Evolutionary conservation across 2,797 vertebrate species (phyloP).

Genomic region (Lepilemur septentrionalis): DNA sequence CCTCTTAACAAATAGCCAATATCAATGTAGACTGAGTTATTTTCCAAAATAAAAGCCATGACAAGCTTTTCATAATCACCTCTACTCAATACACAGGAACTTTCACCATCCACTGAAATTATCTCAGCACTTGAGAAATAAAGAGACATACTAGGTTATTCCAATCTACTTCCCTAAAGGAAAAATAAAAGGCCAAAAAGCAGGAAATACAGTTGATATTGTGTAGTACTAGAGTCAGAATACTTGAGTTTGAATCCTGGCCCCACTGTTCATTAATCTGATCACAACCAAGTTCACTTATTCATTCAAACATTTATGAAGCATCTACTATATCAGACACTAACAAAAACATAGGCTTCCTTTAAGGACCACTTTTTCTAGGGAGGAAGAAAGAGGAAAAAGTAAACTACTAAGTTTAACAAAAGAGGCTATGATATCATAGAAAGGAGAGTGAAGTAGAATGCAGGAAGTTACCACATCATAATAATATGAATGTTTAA

Average conservation of each 20-base stretch:
- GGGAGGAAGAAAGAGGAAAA: not conserved
- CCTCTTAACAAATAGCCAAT: not conserved
- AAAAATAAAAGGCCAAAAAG: not conserved
- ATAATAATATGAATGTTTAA: not conserved
- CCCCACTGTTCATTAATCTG: not conserved
- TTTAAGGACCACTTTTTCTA: not conserved
- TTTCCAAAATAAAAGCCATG: not conserved
- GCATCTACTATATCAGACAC: not conserved
- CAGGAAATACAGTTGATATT: not conserved
- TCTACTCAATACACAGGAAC: not conserved
- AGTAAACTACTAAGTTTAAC: not conserved
- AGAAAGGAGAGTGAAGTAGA: not conserved
- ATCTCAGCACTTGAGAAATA: not conserved
- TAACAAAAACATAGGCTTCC: not conserved
- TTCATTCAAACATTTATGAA: slow-evolving; percentile 33
- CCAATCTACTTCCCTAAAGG: not conserved
- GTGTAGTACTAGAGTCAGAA: not conserved
- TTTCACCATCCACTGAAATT: not conserved
- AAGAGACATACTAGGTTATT: not conserved
- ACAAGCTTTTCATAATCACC: not conserved
- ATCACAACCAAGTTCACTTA: not conserved
- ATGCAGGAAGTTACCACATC: not conserved
- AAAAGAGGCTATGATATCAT: not conserved
- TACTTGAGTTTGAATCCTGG: slow-evolving; percentile 4
- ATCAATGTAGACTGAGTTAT: not conserved